Conservation (phyloP, 1,140 invertebrate species). For the Ctenoplectra terminalis region DNA sequence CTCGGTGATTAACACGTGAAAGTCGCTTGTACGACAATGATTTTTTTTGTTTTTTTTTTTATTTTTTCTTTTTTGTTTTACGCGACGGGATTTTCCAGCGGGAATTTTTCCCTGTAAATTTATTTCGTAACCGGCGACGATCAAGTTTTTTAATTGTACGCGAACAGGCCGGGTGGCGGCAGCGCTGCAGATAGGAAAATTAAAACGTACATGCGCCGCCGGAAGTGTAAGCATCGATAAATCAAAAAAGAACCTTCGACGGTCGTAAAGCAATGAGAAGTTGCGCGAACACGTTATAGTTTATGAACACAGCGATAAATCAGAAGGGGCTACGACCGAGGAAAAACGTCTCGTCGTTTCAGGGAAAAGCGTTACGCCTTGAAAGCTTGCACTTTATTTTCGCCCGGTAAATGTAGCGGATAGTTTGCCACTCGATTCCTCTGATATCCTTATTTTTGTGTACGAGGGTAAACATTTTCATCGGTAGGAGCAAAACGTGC, state of each 20-base stretch:
- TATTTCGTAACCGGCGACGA: background rate
- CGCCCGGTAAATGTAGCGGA: conserved; percentile 11
- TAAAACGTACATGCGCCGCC: conserved; percentile 12
- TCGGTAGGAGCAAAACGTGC: background rate
- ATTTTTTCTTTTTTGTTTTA: no score
- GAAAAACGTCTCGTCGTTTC: conserved; percentile 45
- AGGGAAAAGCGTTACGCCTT: conserved; percentile 12
- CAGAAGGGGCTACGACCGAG: conserved; percentile 38
- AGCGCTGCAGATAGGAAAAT: conserved; percentile 14
- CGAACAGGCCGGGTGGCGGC: background rate
- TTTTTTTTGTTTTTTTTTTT: no score
- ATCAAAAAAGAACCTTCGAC: conserved; percentile 36
- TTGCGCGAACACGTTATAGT: conserved; percentile 42
- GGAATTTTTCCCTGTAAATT: background rate
- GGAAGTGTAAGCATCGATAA: conserved; percentile 32
- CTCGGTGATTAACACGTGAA: conserved; percentile 38
- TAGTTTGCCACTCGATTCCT: conserved; percentile 12
- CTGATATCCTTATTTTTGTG: conserved; percentile 23
- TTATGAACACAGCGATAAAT: conserved; percentile 49
- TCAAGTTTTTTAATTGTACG: conserved; percentile 4
- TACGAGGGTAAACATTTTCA: background rate
- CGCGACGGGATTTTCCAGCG: background rate
- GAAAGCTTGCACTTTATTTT: conserved; percentile 39
- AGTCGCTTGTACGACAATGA: conserved; percentile 23
- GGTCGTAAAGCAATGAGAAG: conserved; percentile 52